These are phyloP conservation scores for Dilophus febrilis DNA, from an alignment of 2,888 invertebrate species.

Conservation along the genomic window DNA sequence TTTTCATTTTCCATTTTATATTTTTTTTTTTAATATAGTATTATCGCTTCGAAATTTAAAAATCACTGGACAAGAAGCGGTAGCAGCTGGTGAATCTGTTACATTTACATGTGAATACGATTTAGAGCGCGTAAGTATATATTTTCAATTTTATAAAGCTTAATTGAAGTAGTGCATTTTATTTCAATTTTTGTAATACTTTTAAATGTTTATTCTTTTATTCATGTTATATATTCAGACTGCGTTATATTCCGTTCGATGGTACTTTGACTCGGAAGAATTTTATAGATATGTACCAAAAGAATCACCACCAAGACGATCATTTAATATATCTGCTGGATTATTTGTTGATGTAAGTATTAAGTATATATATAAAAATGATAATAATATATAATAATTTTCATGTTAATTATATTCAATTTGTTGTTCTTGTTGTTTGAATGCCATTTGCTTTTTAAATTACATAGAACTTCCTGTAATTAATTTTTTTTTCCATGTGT, in stretches of 20 bases:
- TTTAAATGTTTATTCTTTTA: too few relatives aligned
- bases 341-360: conserved; percentile 34
- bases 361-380: too few relatives aligned
- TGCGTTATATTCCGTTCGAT: conserved; percentile 35
- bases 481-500: conserved; percentile 4
- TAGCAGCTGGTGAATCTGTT: conserved; percentile 13
- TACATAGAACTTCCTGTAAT: conserved; percentile 6
- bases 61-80: conserved; percentile 14
- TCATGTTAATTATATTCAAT: too few relatives aligned
- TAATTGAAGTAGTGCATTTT: too few relatives aligned
- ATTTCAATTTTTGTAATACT: too few relatives aligned
- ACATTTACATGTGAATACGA: conserved; percentile 14
- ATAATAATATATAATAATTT: too few relatives aligned
- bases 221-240: conserved; percentile 10
- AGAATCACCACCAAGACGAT: conserved; percentile 31
- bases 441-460: too few relatives aligned
- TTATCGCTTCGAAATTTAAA: conserved; percentile 13
- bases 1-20: too few relatives aligned
- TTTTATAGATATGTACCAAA: conserved; percentile 37
- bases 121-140: conserved; percentile 13
- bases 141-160: too few relatives aligned
- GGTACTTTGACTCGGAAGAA: conserved; percentile 34
- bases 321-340: conserved; percentile 30
- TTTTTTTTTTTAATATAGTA: too few relatives aligned
- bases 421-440: too few relatives aligned